A percentile compares a stretch with the other conserved stretches of the same genome.
phyloP scores from a whole-genome alignment of 2,797 vertebrate genomes.

The Channallabes apus region DNA sequence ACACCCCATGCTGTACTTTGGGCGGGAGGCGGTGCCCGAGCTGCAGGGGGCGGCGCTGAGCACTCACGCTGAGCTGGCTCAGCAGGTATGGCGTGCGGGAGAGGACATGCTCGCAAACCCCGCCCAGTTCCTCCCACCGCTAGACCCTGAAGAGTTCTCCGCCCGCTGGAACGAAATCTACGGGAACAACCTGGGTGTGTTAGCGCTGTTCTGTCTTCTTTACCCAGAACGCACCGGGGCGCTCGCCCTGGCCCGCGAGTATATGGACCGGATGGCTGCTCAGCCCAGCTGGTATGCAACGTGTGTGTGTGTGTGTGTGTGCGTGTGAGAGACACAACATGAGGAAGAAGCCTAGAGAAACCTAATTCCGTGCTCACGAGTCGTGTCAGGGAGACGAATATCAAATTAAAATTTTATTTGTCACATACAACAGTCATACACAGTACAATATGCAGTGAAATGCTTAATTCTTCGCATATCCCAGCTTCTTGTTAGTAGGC shows the following conservation, averaged over 20 bases:
- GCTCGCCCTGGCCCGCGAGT: conserved; percentile 86
- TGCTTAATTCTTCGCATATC: too few species aligned
- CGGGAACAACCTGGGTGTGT: conserved; percentile 93
- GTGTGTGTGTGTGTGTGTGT: not conserved
- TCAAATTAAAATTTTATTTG: too few species aligned
- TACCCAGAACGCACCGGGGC: conserved; percentile 91
- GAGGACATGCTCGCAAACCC: conserved; percentile 89
- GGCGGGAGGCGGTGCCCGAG: conserved; percentile 76
- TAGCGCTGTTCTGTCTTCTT: conserved; percentile 95
- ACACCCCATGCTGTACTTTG: conserved; percentile 96
- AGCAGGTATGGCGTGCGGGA: conserved; percentile 81
- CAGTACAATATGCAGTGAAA: too few species aligned
- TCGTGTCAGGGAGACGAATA: too few species aligned
- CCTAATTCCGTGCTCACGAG: too few species aligned
- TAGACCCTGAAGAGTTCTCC: conserved; percentile 88
- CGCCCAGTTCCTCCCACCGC: conserved; percentile 91
- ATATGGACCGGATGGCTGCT: conserved; percentile 99
- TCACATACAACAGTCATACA: too few species aligned
- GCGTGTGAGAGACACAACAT: too few species aligned
- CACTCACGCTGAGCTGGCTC: conserved; percentile 82
- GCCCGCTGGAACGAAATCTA: conserved; percentile 98
- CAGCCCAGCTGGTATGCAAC: conserved; percentile 96
- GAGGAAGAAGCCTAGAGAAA: too few species aligned
- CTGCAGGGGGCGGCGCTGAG: conserved; percentile 77
- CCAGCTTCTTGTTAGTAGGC: too few species aligned